Conservation (phyloP, 2,797 vertebrate species). For the Setipinna tenuifilis region DNA sequence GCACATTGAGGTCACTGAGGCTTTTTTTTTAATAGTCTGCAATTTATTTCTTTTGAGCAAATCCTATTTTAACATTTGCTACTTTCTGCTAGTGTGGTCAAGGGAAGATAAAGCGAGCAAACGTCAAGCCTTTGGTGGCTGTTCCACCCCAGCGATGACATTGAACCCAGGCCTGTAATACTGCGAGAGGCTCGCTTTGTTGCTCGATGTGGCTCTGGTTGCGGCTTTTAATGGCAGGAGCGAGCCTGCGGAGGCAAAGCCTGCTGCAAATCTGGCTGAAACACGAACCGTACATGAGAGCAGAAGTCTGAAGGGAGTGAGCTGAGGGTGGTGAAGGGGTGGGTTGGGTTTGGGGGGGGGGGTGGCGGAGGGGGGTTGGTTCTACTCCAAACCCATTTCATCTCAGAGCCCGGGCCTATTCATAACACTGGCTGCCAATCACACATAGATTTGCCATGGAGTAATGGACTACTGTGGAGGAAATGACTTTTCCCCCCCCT, state of each 20-base stretch:
- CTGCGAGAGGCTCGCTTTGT: slow-evolving; percentile 26
- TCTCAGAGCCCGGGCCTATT: slow-evolving; percentile 37
- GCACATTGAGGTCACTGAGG: background rate
- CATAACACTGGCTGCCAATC: slow-evolving; percentile 49
- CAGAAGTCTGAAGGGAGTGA: background rate
- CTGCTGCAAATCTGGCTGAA: slow-evolving; percentile 39
- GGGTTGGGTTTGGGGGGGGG: too few relatives aligned
- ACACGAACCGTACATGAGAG: slow-evolving; percentile 37
- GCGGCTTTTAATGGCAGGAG: slow-evolving; percentile 42
- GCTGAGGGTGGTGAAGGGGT: background rate
- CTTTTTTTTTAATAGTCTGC: background rate
- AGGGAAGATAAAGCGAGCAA: slow-evolving; percentile 48
- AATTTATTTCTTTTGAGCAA: slow-evolving; percentile 11
- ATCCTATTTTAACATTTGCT: slow-evolving; percentile 10
- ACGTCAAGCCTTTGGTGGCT: background rate
- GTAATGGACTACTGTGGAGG: slow-evolving; percentile 49
- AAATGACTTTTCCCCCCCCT: slow-evolving; percentile 26
- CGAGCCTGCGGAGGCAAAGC: slow-evolving; percentile 13
- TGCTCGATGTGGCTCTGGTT: slow-evolving; percentile 34
- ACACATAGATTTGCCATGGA: slow-evolving; percentile 46
- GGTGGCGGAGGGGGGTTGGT: background rate
- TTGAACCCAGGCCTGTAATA: slow-evolving; percentile 46
- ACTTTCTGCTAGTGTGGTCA: slow-evolving; percentile 27
- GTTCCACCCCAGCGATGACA: slow-evolving; percentile 33
- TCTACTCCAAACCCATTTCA: slow-evolving; percentile 6